Evolutionary conservation across 2,888 invertebrate species (phyloP).

Genomic region (Morpho helenor): DNA sequence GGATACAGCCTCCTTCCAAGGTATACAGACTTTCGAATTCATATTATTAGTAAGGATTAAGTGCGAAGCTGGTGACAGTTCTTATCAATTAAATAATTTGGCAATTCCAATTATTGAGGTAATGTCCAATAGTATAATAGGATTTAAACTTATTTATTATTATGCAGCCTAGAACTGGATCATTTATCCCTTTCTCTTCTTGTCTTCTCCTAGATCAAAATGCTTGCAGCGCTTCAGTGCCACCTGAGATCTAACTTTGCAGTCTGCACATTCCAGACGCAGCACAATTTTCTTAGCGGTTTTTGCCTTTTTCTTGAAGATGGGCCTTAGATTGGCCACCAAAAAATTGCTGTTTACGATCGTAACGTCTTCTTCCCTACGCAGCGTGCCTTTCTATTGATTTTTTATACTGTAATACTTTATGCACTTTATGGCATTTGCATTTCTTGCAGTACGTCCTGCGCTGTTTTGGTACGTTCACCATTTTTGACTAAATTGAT

Average conservation of each 20-base stretch:
- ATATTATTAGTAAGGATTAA: too few relatives aligned
- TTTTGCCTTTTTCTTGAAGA: slow-evolving; percentile 99
- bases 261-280: slow-evolving; percentile 99
- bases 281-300: slow-evolving; percentile 99
- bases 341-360: slow-evolving; percentile 99
- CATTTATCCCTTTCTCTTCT: slow-evolving; percentile 99
- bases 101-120: too few relatives aligned
- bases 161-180: slow-evolving; percentile 95
- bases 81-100: too few relatives aligned
- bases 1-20: slow-evolving; percentile 97
- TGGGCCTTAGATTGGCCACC: slow-evolving; percentile 99
- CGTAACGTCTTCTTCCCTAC: slow-evolving; percentile 99
- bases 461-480: slow-evolving; percentile 99
- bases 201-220: slow-evolving; percentile 99
- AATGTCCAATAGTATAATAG: too few relatives aligned
- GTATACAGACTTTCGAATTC: slow-evolving; percentile 50
- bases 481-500: slow-evolving; percentile 63
- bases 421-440: slow-evolving; percentile 98
- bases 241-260: slow-evolving; percentile 98
- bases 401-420: slow-evolving; percentile 99
- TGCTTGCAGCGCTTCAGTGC: slow-evolving; percentile 99
- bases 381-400: slow-evolving; percentile 98
- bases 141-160: slow-evolving; percentile 70
- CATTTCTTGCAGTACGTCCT: slow-evolving; percentile 99
- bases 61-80: too few relatives aligned